Evolutionary conservation across 2,888 invertebrate species (phyloP).

Genomic region (Euspilapteryx auroguttella): DNA sequence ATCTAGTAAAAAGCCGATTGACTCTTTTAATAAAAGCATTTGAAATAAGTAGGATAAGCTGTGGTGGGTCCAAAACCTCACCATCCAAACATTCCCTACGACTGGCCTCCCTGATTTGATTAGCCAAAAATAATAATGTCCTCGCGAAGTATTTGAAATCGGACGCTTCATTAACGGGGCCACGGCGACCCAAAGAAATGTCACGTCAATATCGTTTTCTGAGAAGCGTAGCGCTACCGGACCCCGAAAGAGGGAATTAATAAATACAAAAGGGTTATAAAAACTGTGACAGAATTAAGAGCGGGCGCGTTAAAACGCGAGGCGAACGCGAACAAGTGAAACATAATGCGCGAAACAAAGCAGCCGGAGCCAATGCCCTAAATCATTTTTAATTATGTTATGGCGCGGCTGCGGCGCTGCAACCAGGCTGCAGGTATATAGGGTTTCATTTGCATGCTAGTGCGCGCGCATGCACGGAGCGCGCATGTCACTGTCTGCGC

Average conservation of each 20-base stretch:
- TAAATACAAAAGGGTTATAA: conserved; percentile 58
- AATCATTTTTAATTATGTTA: conserved; percentile 64
- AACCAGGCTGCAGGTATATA: conserved; percentile 11
- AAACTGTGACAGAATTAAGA: conserved; percentile 61
- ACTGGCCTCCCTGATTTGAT: conserved; percentile 1
- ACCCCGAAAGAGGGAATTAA: conserved; percentile 40
- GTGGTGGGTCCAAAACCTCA: background rate
- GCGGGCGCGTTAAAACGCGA: conserved; percentile 48
- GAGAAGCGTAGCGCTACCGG: conserved; percentile 56
- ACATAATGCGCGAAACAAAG: conserved; percentile 62
- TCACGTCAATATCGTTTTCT: conserved; percentile 52
- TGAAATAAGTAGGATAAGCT: too few relatives aligned
- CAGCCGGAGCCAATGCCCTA: conserved; percentile 61
- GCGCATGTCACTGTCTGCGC: too few relatives aligned
- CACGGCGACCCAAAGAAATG: conserved; percentile 41
- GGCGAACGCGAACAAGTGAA: conserved; percentile 56
- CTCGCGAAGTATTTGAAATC: conserved; percentile 14
- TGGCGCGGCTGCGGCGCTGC: conserved; percentile 34
- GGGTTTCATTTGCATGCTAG: too few relatives aligned
- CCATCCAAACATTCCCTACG: background rate
- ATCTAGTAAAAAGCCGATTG: too few relatives aligned
- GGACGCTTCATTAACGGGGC: conserved; percentile 54
- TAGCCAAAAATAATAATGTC: background rate
- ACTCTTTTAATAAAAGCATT: too few relatives aligned
- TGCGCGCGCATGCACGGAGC: too few relatives aligned